Evolutionary conservation across 2,888 invertebrate species (phyloP), one percentile per base, ranked within the genome.

Genomic region (Temnothorax ravouxi): DNA sequence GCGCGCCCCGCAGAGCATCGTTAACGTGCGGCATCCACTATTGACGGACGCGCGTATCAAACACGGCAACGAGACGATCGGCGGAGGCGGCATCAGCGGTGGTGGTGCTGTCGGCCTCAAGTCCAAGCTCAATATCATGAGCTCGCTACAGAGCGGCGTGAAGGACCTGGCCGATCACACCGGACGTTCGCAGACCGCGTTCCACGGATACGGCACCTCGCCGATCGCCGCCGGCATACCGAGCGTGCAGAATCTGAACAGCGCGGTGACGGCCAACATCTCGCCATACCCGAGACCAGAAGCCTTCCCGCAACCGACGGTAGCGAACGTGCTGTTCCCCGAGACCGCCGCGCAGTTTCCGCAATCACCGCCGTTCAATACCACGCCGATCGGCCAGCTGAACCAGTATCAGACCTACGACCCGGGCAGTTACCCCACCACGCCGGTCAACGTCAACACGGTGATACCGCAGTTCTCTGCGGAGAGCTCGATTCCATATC

Each of bases 401-500:
- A 91, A 91, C 83, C 93, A 93, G 54, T 93, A 91, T 86, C 93
- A 91, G 69, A 90, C 91, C 3, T 94, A 92, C 67, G 93, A 93
- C 76, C 92, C 91, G 13, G 79, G 89, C 29, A 93, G 87, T 62
- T 94, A 92, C 44, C 86, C 92, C 5, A 89, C 88, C 0, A 92
- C 93, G 9, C 86, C 92, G n/a, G 91, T 93, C 4, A 93, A 90
- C 61, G 92, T 92, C 1, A 93, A 93, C 79, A 88, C 92, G 5
- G 91, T 93, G 11, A 91, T 93, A 8, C 91, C 92, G 0, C 93
- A 92, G 59, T 94, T 91, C 62, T 91, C 93, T 3, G 85, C 91
- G 0, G 93, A 94, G 38, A 93, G 86, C 74, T 92, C 92, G 0
- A 90, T 94, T 0, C 88, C 92, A 0, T 94, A 92, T 86, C 89